These are phyloP conservation scores for Myodes glareolus DNA, from an alignment of 2,113 vertebrate genomes.

Conservation along the genomic window DNA sequence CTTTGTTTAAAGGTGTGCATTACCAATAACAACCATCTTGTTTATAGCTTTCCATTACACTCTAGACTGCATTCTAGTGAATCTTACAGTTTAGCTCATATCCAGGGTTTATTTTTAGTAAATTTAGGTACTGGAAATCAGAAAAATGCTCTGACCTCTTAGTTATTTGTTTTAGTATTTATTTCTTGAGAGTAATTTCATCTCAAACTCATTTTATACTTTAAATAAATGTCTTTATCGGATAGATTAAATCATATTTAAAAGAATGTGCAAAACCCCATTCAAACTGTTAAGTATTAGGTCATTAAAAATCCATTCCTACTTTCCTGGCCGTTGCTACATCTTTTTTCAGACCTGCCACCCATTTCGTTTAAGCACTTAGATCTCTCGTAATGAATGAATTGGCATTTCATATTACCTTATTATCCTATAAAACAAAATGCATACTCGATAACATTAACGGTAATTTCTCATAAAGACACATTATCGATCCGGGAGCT, in stretches of 20 bases:
- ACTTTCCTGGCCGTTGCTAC: conserved; percentile 90
- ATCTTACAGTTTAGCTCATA: conserved; percentile 62
- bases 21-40: no score
- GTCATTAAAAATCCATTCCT: conserved; percentile 90
- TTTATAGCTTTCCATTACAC: not conserved
- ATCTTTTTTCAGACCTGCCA: conserved; percentile 92
- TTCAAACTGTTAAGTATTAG: conserved; percentile 80
- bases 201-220: conserved; percentile 64
- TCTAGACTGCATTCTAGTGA: not conserved
- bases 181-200: conserved; percentile 58
- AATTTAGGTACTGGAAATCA: not conserved
- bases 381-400: conserved; percentile 94
- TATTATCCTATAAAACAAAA: conserved; percentile 95
- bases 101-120: not conserved
- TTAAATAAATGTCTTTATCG: conserved; percentile 81
- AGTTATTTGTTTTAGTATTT: not conserved
- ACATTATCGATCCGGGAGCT: conserved; percentile 96
- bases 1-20: no score
- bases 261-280: conserved; percentile 82
- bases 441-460: conserved; percentile 98
- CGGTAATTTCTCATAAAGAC: conserved; percentile 98
- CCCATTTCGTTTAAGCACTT: conserved; percentile 87
- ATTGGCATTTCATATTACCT: conserved; percentile 99
- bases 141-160: conserved; percentile 63
- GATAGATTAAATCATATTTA: conserved; percentile 79